Evolutionary conservation across 2,888 invertebrate genomes (phyloP).

Genomic region (Hetaerina titia): DNA sequence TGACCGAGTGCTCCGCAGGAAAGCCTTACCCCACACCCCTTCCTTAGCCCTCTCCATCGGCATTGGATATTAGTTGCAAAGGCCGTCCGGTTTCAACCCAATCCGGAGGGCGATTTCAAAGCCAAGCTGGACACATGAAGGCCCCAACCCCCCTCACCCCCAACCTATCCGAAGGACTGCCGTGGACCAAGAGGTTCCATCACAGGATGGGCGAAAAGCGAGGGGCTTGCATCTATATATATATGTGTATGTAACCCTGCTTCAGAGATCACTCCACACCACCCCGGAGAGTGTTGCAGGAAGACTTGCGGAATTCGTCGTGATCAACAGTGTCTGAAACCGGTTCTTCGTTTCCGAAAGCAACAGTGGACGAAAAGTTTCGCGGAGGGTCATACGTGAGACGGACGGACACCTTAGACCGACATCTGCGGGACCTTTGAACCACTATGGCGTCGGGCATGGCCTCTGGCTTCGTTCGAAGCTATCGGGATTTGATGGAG

Average conservation of each 20-base stretch:
- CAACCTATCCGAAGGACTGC: background rate
- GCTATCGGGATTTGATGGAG: conserved; percentile 1
- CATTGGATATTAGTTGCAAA: background rate
- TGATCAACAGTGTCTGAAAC: too few species aligned
- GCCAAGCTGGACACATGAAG: background rate
- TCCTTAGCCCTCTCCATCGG: background rate
- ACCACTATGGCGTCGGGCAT: background rate
- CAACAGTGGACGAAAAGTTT: too few species aligned
- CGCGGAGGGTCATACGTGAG: background rate
- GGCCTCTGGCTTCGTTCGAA: conserved; percentile 5
- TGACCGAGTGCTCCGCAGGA: background rate
- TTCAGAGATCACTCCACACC: background rate
- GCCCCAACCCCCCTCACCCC: background rate
- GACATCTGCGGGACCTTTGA: background rate
- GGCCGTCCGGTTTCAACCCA: background rate
- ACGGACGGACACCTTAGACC: background rate
- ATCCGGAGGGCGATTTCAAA: background rate
- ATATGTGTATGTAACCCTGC: background rate
- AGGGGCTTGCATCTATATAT: background rate
- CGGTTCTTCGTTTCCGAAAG: too few species aligned
- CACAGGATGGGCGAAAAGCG: background rate
- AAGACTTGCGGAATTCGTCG: too few species aligned
- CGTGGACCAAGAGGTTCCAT: background rate
- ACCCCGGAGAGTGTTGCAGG: too few species aligned
- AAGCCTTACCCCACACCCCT: background rate